phyloP scores from a whole-genome alignment of 2,113 vertebrate genomes.

The Crypturellus undulatus region DNA sequence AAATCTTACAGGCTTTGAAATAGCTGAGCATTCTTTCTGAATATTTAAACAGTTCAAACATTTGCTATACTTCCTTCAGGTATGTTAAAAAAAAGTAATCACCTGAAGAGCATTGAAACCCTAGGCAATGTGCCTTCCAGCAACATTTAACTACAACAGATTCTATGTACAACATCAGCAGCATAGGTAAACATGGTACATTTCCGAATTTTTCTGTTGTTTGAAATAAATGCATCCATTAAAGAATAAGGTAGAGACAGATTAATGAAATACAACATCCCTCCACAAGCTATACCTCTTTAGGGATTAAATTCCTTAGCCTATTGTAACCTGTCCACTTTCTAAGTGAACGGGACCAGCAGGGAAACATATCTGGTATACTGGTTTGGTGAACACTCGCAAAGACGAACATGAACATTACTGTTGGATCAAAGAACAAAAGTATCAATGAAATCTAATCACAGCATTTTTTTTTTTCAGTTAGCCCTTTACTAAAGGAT shows the following conservation, averaged over 20 bases:
- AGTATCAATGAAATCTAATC: neutral
- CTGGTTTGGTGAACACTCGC: neutral
- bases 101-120: neutral
- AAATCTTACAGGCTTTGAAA: neutral
- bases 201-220: neutral
- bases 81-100: neutral
- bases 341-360: neutral
- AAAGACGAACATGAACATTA: neutral
- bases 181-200: neutral
- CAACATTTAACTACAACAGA: neutral
- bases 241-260: neutral
- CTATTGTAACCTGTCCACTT: neutral
- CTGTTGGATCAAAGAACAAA: neutral
- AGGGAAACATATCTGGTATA: neutral
- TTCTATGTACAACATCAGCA: neutral
- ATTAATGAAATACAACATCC: neutral
- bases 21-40: neutral
- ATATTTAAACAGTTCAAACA: neutral
- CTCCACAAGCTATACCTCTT: neutral
- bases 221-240: neutral
- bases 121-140: neutral
- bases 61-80: neutral
- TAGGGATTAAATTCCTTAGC: neutral
- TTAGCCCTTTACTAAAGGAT: constrained; percentile 60
- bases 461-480: constrained; percentile 24